Evolutionary conservation across 1,140 invertebrate species (phyloP), one percentile per base, ranked within the genome.

Genomic region (Lordiphosa clarofinis): DNA sequence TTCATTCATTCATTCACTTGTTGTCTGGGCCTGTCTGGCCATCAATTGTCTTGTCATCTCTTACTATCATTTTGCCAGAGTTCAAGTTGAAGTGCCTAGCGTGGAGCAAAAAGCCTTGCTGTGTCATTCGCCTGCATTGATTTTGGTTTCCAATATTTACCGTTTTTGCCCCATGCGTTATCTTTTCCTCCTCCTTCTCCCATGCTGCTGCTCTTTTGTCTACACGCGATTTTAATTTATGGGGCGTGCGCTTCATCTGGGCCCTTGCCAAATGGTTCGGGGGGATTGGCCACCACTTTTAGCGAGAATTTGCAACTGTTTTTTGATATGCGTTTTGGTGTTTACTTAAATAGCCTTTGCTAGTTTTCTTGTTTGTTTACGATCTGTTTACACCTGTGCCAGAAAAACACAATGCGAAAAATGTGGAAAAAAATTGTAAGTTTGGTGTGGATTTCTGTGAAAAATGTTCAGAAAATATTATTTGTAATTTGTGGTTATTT

Each of bases 21-120:
- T 36, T 49, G 47, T 69, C 56, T 69, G 11, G 40, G 33, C 43
- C 64, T 61, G 65, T 69, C 65, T 69, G 65, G 75, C 76, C 75
- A 81, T 81, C 75, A 81, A 81, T 81, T 82, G 75, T 82, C 75
- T 81, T 82, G 76, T 75, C 75, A 82, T 71, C 72, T 36, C 48
- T 13, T 42, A 54, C 46, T 60, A 53, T 53, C 48, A 28, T 10
- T 35, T 13, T 15, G 33, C 9, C 31, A 61, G 56, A 62, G 76
- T 82, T 82, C 76, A 82, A 82, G 76, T 82, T 82, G 76, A 82
- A 82, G 76, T 73, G 76, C 78, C 28, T 8, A 74, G 54, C 31
- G 49, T 56, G 48, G 69, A 47, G 21, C 24, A 53, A 54, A 66
- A 73, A 73, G 75, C 76, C 76, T 31, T 56, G 44, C 58, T 42